Evolutionary conservation across 2,888 invertebrate species (phyloP).

Genomic region (Colostygia pectinataria): DNA sequence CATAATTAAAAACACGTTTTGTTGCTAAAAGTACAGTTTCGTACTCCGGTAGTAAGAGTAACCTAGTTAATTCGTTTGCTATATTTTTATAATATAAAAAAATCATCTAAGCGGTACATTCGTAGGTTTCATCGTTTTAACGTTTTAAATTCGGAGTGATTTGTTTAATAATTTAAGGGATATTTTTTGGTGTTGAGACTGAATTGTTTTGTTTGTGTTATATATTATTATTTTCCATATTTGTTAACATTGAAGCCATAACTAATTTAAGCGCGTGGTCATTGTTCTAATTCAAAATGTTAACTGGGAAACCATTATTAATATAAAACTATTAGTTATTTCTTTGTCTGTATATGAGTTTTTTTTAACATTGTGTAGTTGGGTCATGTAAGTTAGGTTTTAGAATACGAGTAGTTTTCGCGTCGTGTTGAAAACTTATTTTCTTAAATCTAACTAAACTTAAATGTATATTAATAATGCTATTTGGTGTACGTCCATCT

Average conservation of each 20-base stretch:
- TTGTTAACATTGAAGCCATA: slow-evolving; percentile 56
- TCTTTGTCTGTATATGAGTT: slow-evolving; percentile 81
- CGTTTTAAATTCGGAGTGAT: slow-evolving; percentile 25
- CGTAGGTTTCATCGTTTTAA: slow-evolving; percentile 18
- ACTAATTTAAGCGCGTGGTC: slow-evolving; percentile 50
- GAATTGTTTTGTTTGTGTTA: slow-evolving; percentile 82
- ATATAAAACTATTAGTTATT: slow-evolving; percentile 66
- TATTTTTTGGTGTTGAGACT: slow-evolving; percentile 81
- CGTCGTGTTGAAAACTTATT: slow-evolving; percentile 62
- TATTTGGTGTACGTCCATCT: slow-evolving; percentile 81
- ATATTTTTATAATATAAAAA: slow-evolving; percentile 65
- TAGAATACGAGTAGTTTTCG: slow-evolving; percentile 66
- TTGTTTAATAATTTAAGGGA: slow-evolving; percentile 54
- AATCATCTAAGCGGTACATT: slow-evolving; percentile 23
- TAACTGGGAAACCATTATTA: slow-evolving; percentile 58
- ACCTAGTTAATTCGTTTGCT: slow-evolving; percentile 57
- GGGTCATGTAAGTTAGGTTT: slow-evolving; percentile 73
- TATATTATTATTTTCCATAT: slow-evolving; percentile 74
- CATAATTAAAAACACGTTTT: slow-evolving; percentile 55
- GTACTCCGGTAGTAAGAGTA: slow-evolving; percentile 51
- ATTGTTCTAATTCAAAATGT: slow-evolving; percentile 47
- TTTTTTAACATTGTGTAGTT: slow-evolving; percentile 75
- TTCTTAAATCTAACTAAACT: slow-evolving; percentile 66
- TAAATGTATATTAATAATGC: slow-evolving; percentile 74
- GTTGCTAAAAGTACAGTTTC: slow-evolving; percentile 38